A percentile compares a stretch with the other conserved stretches of the same genome.
These are phyloP conservation scores for Montipora efflorescens DNA, from an alignment of 64 coral and sea anemone species.

Conservation along the genomic window DNA sequence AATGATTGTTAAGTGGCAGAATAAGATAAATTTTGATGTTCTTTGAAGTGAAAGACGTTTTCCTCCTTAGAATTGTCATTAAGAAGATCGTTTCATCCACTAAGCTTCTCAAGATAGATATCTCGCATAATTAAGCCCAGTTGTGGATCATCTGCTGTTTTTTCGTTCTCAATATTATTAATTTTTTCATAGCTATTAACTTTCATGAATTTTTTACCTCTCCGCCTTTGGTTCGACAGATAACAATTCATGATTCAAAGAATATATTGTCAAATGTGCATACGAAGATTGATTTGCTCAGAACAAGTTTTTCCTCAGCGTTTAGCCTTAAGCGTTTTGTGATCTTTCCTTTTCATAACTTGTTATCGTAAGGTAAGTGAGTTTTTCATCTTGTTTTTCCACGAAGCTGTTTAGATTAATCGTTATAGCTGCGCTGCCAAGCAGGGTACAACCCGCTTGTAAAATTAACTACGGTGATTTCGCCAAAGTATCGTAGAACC, in stretches of 20 bases:
- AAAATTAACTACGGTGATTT: background rate
- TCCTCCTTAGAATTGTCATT: background rate
- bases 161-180: background rate
- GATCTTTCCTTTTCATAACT: background rate
- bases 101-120: background rate
- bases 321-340: too few species aligned
- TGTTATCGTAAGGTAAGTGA: background rate
- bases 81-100: background rate
- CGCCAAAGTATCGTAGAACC: background rate
- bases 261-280: background rate
- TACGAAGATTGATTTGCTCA: background rate
- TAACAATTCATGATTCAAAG: conserved; percentile 10
- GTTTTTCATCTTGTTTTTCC: background rate
- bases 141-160: background rate
- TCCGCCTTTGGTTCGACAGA: background rate
- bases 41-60: background rate
- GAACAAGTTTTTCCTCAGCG: background rate
- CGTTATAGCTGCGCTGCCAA: background rate
- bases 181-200: conserved; percentile 17
- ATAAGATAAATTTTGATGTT: background rate
- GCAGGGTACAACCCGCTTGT: background rate
- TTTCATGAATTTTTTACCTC: conserved; percentile 12
- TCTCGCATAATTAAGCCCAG: background rate
- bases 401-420: background rate
- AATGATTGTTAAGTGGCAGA: background rate